Percentiles rank a stretch among this genome's conserved stretches.
Evolutionary conservation across 2,888 invertebrate species (phyloP).

Genomic region (Metellina segmentata): DNA sequence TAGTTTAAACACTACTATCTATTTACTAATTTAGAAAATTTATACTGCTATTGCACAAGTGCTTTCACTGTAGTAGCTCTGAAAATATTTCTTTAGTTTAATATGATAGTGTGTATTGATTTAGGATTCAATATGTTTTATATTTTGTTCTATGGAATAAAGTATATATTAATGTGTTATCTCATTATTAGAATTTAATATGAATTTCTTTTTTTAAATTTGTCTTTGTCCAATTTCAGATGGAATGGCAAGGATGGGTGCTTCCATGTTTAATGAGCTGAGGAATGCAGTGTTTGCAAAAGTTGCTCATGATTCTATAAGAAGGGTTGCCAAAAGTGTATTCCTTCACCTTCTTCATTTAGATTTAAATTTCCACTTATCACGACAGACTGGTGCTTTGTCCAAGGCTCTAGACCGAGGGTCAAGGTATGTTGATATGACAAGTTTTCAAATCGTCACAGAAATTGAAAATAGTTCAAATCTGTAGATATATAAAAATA

Average conservation of each 20-base stretch:
- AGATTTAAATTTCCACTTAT: slow-evolving; percentile 95
- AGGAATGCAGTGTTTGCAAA: slow-evolving; percentile 98
- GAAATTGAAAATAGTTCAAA: neutral
- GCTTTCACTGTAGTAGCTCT: no score
- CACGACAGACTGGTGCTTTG: slow-evolving; percentile 95
- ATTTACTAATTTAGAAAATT: no score
- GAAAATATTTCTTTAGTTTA: no score
- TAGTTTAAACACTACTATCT: no score
- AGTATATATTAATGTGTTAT: no score
- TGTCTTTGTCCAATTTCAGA: slow-evolving; percentile 85
- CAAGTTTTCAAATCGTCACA: neutral
- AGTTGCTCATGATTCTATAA: slow-evolving; percentile 98
- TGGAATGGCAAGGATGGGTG: slow-evolving; percentile 93
- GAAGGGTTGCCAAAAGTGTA: slow-evolving; percentile 95
- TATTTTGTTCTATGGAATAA: no score
- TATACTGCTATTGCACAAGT: no score
- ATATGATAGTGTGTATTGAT: no score
- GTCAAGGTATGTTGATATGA: slow-evolving; percentile 79
- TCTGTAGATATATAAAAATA: neutral
- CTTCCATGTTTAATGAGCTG: slow-evolving; percentile 96
- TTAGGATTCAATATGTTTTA: no score
- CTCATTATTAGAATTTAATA: no score
- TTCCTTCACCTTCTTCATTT: slow-evolving; percentile 97
- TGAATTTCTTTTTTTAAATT: no score
- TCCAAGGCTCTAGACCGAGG: slow-evolving; percentile 88